Base-by-base conservation (phyloP, 2,888 invertebrate genomes). In the Junonia oenone region DNA sequence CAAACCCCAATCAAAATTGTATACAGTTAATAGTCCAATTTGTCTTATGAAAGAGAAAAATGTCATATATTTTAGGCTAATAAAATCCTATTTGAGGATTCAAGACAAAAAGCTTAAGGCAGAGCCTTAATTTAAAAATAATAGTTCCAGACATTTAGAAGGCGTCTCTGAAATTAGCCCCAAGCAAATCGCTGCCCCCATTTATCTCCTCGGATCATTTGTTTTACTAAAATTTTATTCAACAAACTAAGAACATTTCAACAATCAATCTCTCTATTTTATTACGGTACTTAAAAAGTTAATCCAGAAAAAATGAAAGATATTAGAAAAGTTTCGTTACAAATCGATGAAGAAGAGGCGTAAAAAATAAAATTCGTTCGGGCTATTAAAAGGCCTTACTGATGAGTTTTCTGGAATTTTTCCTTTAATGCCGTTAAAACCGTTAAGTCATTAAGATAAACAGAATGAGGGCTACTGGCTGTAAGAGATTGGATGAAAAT, bases 381-480 rank as follows among this genome's bases (percentile, higher is more conserved):
- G 26, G 35, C 37, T 37, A 49, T 49, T 46, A 55, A 55, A 40
- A 51, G 33, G 29, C 26, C 22, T 45, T 17, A 37, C 49, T 38
- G 53, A 57, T 50, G 46, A 59, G 38, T 45, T 56, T 47, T 46
- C 45, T 27, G 22, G 33, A 17, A 54, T 53, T 60, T 29, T 49
- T 60, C 48, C 52, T 45, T 35, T 40, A 53, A 53, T 53, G 46
- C 29, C 43, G 47, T 43, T 45, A 45, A 59, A 62, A 60, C 45
- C 14, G 55, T 60, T 49, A 58, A 60, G 62, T 60, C 58, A 62
- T 56, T 56, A 46, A 62, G 55, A 56, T 56, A 62, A 61, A 56
- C 50, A 56, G 48, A 54, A 45, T 46, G 38, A 33, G 31, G 48
- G 14, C 17, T 31, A 51, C 26, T 48, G 45, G 33, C 17, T 51